Evolutionary conservation across 2,888 invertebrate species (phyloP).

Genomic region (Scaptomyza parva): DNA sequence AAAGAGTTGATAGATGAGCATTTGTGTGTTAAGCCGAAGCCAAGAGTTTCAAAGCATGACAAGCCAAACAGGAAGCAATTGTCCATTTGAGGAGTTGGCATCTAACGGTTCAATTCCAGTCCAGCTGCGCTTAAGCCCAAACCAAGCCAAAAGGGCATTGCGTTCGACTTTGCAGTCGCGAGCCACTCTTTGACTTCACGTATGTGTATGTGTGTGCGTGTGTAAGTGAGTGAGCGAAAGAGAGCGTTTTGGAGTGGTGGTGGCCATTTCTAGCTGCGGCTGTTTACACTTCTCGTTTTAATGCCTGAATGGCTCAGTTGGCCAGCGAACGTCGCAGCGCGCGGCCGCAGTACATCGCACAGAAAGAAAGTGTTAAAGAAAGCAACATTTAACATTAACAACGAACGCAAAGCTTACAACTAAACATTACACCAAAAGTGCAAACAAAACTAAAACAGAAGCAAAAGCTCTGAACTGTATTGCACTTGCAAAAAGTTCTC

Average conservation of each 20-base stretch:
- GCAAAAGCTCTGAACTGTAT: conserved; percentile 9
- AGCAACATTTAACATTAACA: conserved; percentile 23
- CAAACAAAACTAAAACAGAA: conserved; percentile 1
- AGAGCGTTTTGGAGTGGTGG: conserved; percentile 39
- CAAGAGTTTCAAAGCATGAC: conserved; percentile 15
- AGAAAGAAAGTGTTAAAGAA: conserved; percentile 70
- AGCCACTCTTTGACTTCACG: conserved; percentile 3
- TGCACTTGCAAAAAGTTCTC: conserved; percentile 13
- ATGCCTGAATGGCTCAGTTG: conserved; percentile 54
- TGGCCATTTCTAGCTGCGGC: conserved; percentile 53
- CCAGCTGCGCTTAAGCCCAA: conserved; percentile 14
- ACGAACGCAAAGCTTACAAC: conserved; percentile 16
- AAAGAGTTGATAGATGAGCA: conserved; percentile 26
- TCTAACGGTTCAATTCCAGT: conserved; percentile 31
- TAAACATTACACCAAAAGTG: background rate
- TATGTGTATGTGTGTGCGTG: background rate
- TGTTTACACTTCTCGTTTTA: conserved; percentile 41
- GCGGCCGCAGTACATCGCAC: conserved; percentile 55
- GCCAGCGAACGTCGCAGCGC: conserved; percentile 67
- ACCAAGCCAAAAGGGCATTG: conserved; percentile 13
- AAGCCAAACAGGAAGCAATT: conserved; percentile 62
- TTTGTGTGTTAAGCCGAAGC: conserved; percentile 3
- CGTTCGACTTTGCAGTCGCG: conserved; percentile 28
- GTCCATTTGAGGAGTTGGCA: conserved; percentile 33
- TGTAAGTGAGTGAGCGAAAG: conserved; percentile 15